phyloP scores from a whole-genome alignment of 1,140 invertebrate species.

The Pseudoatta argentina region DNA sequence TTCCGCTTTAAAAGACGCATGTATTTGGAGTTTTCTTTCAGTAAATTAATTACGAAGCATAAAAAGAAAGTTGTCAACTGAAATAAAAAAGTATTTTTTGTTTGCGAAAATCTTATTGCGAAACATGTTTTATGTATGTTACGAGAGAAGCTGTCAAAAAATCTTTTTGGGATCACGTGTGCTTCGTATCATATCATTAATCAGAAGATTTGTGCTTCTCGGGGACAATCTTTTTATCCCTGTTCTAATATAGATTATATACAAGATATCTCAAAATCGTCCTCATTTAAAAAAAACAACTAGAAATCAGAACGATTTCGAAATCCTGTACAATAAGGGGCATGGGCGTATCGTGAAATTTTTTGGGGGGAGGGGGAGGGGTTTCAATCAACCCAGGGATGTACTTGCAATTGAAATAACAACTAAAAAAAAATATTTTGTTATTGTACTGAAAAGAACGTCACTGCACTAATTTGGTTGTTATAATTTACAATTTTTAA shows the following conservation, averaged over 20 bases:
- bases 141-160: conserved; percentile 3
- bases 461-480: no score
- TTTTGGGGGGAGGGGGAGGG: no score
- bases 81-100: conserved; percentile 8
- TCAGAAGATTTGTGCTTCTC: background rate
- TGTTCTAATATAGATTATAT: background rate
- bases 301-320: background rate
- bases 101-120: background rate
- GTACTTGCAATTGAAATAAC: no score
- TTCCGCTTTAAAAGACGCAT: background rate
- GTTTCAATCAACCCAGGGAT: no score
- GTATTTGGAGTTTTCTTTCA: background rate
- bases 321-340: background rate
- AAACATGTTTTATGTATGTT: conserved; percentile 19
- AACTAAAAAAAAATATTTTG: no score
- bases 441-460: no score
- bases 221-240: background rate
- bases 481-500: no score
- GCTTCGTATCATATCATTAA: background rate
- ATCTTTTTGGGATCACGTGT: conserved; percentile 25
- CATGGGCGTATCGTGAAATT: background rate
- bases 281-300: background rate
- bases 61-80: background rate
- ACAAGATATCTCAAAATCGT: conserved; percentile 8
- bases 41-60: conserved; percentile 3